A percentile compares a stretch with the other conserved stretches of the same genome.
Evolutionary conservation across 2,888 invertebrate genomes (phyloP).

Genomic region (Plagodis pulveraria): DNA sequence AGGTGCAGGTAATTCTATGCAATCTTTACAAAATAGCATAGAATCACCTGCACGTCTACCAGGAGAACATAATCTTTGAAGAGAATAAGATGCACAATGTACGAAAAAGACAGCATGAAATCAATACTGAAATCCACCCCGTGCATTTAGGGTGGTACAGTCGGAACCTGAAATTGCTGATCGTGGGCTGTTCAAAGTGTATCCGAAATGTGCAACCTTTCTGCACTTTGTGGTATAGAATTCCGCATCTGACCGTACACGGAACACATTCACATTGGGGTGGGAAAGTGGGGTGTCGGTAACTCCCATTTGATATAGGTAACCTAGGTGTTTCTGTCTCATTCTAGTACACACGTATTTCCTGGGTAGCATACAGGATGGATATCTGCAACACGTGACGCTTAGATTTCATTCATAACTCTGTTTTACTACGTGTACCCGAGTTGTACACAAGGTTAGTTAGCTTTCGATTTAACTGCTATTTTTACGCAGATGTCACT

Average conservation of each 20-base stretch:
- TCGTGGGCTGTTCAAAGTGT: too few species aligned
- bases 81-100: not conserved
- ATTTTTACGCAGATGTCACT: too few species aligned
- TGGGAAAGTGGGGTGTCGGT: not conserved
- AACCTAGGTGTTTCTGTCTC: constrained; percentile 2
- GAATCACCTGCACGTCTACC: constrained; percentile 13
- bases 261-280: not conserved
- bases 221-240: too few species aligned
- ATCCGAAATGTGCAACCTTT: too few species aligned
- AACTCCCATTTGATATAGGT: not conserved
- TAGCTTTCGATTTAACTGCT: too few species aligned
- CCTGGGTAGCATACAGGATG: not conserved
- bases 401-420: not conserved
- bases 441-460: too few species aligned
- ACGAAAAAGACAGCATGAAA: not conserved
- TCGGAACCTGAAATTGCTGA: not conserved
- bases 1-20: too few species aligned
- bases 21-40: not conserved
- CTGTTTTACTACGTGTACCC: too few species aligned
- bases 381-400: not conserved
- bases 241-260: not conserved
- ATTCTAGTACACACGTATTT: not conserved
- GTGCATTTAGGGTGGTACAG: not conserved
- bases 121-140: too few species aligned
- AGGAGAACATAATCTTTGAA: constrained; percentile 12